These are phyloP conservation scores for Vanessa cardui DNA, from an alignment of 2,888 invertebrate genomes.

Conservation along the genomic window DNA sequence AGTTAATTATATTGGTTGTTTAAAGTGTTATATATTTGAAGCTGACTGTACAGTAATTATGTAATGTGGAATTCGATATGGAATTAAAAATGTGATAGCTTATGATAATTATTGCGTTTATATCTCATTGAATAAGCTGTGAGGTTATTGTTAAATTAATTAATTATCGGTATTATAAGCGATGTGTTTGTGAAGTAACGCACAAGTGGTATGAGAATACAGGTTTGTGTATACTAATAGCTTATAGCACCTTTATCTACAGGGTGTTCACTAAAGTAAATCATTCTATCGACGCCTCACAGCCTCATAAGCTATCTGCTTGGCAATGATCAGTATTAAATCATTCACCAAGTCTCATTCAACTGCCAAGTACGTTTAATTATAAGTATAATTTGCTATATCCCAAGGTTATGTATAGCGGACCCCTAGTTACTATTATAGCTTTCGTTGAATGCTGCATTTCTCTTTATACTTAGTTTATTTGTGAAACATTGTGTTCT, in stretches of 20 bases:
- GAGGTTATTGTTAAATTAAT: conserved; percentile 20
- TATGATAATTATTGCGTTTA: conserved; percentile 24
- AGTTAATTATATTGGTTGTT: neutral
- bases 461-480: conserved; percentile 74
- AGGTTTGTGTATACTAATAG: conserved; percentile 33
- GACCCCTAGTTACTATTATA: conserved; percentile 58
- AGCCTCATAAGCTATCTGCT: conserved; percentile 56
- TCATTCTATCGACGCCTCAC: conserved; percentile 26
- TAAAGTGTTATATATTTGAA: neutral
- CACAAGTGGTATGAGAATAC: conserved; percentile 28
- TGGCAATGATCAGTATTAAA: conserved; percentile 77
- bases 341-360: conserved; percentile 46
- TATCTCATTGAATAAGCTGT: conserved; percentile 27
- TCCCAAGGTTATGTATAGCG: conserved; percentile 53
- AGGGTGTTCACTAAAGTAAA: conserved; percentile 27
- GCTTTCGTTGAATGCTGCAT: conserved; percentile 77
- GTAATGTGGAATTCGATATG: conserved; percentile 6
- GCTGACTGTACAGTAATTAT: neutral
- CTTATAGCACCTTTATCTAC: conserved; percentile 22
- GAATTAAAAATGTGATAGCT: conserved; percentile 41
- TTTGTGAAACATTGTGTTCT: conserved; percentile 78
- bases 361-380: conserved; percentile 64
- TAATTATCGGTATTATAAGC: conserved; percentile 6
- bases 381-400: conserved; percentile 51
- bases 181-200: conserved; percentile 27